Percentiles rank a stretch among this genome's conserved stretches.
Evolutionary conservation across 2,888 invertebrate species (phyloP).

Genomic region (Hirtodrosophila confusa): DNA sequence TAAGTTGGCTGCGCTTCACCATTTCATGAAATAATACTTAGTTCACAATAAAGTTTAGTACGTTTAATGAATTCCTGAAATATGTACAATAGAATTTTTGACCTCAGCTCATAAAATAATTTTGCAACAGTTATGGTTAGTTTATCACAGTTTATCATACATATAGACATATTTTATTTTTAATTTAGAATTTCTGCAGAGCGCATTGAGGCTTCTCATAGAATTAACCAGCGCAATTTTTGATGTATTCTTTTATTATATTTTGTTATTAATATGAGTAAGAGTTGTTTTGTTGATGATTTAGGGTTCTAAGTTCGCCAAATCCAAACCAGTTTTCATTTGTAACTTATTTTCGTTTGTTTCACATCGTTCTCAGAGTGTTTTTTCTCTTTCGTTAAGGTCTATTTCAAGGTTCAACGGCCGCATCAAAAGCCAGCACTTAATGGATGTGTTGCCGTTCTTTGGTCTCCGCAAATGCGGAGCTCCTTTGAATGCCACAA

Average conservation of each 20-base stretch:
- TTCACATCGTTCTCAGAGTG: conserved; percentile 62
- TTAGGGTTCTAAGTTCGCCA: conserved; percentile 71
- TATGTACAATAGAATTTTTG: too few species aligned
- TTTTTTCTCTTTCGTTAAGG: conserved; percentile 65
- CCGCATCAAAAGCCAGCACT: conserved; percentile 63
- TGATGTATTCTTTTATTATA: conserved; percentile 48
- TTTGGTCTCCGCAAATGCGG: conserved; percentile 32
- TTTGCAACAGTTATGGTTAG: too few species aligned
- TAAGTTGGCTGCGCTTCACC: too few species aligned
- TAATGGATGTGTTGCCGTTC: conserved; percentile 62
- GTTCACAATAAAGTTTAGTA: too few species aligned
- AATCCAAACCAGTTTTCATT: conserved; percentile 76
- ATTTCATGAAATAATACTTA: too few species aligned
- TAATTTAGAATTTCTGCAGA: neutral
- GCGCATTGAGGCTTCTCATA: conserved; percentile 34
- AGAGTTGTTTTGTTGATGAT: conserved; percentile 62
- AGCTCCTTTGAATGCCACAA: conserved; percentile 66
- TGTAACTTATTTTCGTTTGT: conserved; percentile 74
- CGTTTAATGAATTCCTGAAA: too few species aligned
- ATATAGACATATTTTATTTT: too few species aligned
- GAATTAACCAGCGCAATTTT: conserved; percentile 41
- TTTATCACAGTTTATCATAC: too few species aligned
- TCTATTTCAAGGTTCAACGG: conserved; percentile 75
- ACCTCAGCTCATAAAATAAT: too few species aligned
- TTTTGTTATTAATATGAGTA: conserved; percentile 76